Conservation (phyloP, 2,888 invertebrate genomes). For the Beris chalybata region DNA sequence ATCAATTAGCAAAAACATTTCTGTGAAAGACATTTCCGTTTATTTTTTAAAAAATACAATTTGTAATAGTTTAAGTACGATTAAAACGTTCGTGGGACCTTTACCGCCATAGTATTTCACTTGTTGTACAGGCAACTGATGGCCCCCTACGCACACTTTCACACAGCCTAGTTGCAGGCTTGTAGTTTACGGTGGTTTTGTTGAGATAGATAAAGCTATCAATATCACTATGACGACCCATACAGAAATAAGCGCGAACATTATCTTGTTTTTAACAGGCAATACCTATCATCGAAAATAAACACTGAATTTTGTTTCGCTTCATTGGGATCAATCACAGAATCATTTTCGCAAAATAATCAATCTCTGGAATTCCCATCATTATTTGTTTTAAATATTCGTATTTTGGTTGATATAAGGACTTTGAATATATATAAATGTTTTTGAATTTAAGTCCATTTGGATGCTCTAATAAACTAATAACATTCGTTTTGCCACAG, state of each 20-base stretch:
- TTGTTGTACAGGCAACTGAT: too few relatives aligned
- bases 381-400: slow-evolving; percentile 36
- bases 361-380: slow-evolving; percentile 39
- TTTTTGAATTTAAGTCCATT: slow-evolving; percentile 49
- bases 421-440: slow-evolving; percentile 48
- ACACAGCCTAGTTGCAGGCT: too few relatives aligned
- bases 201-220: slow-evolving; percentile 51
- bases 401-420: too few relatives aligned
- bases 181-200: too few relatives aligned
- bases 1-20: too few relatives aligned
- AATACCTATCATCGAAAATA: slow-evolving; percentile 53
- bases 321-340: slow-evolving; percentile 32
- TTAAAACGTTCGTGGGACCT: too few relatives aligned
- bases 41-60: too few relatives aligned
- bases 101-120: too few relatives aligned
- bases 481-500: slow-evolving; percentile 50
- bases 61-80: too few relatives aligned
- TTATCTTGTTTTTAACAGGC: slow-evolving; percentile 47
- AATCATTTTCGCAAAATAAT: slow-evolving; percentile 32
- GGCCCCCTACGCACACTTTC: too few relatives aligned
- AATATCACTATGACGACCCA: slow-evolving; percentile 47
- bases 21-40: too few relatives aligned
- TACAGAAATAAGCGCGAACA: slow-evolving; percentile 46
- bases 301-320: slow-evolving; percentile 43
- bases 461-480: slow-evolving; percentile 45